A percentile compares a stretch with the other conserved stretches of the same genome.
Conservation (phyloP, 1,140 invertebrate genomes). For the Scylla paramamosain region DNA sequence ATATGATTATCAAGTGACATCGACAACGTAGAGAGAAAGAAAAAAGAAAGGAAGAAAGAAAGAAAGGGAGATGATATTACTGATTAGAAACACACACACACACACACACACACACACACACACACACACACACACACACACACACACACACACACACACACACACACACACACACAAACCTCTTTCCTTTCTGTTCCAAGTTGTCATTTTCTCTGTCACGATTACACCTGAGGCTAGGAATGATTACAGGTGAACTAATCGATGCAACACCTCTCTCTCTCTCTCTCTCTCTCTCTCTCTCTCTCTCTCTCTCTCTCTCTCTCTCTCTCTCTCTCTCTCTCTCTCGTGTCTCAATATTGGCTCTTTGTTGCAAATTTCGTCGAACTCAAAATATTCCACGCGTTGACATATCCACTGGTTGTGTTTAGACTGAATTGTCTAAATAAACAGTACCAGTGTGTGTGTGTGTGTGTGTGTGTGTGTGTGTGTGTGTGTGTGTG, state of each 20-base stretch:
- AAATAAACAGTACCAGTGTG: no score
- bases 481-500: neutral
- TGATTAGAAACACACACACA: no score
- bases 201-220: neutral
- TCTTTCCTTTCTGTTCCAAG: neutral
- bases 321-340: constrained; percentile 29
- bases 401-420: neutral
- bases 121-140: constrained; percentile 41
- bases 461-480: no score
- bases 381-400: no score
- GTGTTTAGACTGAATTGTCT: neutral
- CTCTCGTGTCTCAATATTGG: neutral
- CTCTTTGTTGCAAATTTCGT: no score
- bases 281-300: neutral
- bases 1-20: no score
- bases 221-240: neutral
- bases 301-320: neutral
- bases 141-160: constrained; percentile 32
- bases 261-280: neutral
- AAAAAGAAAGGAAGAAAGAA: no score
- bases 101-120: neutral
- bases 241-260: neutral
- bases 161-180: neutral
- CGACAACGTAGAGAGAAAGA: no score
- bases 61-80: no score